phyloP scores from a whole-genome alignment of 2,113 vertebrate genomes.

The Peucedramus taeniatus region DNA sequence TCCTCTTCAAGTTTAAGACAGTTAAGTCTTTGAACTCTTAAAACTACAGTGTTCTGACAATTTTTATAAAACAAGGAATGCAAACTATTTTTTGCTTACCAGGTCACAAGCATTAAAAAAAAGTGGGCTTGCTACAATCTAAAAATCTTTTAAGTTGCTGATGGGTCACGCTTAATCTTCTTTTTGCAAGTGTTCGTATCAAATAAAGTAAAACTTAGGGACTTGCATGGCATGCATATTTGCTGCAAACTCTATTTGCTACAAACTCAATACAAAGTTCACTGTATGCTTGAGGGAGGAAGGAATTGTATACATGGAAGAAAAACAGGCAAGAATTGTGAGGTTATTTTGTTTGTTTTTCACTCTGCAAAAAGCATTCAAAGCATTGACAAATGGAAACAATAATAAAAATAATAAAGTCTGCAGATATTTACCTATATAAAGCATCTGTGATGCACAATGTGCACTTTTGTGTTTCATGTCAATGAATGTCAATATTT shows the following conservation, averaged over 20 bases:
- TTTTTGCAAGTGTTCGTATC: background rate
- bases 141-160: background rate
- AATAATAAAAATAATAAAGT: background rate
- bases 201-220: background rate
- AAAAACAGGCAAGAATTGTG: background rate
- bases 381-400: background rate
- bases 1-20: constrained; percentile 41
- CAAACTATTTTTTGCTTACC: background rate
- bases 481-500: background rate
- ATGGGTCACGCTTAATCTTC: background rate
- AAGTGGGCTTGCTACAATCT: background rate
- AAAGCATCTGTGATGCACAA: background rate
- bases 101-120: background rate
- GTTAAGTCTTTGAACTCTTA: constrained; percentile 46
- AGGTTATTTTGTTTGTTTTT: background rate
- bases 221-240: background rate
- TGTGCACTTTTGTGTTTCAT: background rate
- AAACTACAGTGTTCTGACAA: constrained; percentile 44
- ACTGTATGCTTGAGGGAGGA: background rate
- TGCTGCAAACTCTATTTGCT: background rate
- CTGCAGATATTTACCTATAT: background rate
- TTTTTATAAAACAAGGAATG: constrained; percentile 40
- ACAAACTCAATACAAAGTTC: background rate
- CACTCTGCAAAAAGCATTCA: background rate
- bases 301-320: background rate